Conservation (phyloP, 2,888 invertebrate genomes). For the Notodonta ziczac region DNA sequence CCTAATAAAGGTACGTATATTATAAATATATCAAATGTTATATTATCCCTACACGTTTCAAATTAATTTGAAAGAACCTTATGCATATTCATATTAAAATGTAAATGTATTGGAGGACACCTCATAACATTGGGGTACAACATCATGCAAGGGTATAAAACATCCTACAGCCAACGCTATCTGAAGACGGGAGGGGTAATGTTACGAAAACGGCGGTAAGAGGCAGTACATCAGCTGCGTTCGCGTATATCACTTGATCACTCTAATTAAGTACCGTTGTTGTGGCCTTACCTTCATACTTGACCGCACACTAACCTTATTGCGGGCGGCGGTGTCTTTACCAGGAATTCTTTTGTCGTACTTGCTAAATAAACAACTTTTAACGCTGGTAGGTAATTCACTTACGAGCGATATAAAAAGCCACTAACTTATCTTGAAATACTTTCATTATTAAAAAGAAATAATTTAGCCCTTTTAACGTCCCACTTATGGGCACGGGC, state of each 20-base stretch:
- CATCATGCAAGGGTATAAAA: not conserved
- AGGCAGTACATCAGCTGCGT: not conserved
- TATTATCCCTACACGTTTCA: no score
- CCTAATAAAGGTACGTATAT: no score
- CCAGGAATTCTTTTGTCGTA: not conserved
- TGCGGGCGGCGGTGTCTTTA: not conserved
- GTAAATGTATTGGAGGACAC: no score
- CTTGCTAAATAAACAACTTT: not conserved
- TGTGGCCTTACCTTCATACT: not conserved
- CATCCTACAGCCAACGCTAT: not conserved
- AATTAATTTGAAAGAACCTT: no score
- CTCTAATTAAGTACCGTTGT: not conserved
- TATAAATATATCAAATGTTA: no score
- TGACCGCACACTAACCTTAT: not conserved
- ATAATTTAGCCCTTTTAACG: no score
- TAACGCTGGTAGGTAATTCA: not conserved
- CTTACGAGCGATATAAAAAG: no score
- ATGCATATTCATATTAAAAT: no score
- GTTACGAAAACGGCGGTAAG: conserved; percentile 2
- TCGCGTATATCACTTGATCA: not conserved
- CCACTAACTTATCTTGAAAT: no score
- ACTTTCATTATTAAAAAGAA: no score
- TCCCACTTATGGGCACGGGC: no score
- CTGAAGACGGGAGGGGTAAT: not conserved
- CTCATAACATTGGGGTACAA: no score